These are phyloP conservation scores for Leptinotarsa peninsularis DNA, from an alignment of 2,888 invertebrate species.

Conservation along the genomic window DNA sequence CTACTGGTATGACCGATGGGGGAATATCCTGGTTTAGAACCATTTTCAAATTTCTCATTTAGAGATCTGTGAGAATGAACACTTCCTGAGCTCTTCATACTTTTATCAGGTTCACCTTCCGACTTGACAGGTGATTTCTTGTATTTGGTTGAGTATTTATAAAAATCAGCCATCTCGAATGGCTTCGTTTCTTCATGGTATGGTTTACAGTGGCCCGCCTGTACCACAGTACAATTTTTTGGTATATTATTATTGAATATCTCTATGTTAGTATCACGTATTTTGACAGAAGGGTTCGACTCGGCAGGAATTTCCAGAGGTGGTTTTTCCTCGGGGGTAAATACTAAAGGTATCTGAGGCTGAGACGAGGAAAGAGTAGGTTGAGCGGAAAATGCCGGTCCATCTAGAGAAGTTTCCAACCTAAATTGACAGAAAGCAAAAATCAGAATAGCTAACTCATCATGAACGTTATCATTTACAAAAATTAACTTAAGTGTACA, in stretches of 20 bases:
- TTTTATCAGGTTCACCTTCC: constrained; percentile 24
- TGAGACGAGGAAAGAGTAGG: constrained; percentile 37
- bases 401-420: constrained; percentile 66
- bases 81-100: background rate
- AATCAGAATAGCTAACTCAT: no score
- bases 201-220: constrained; percentile 90
- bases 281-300: constrained; percentile 61
- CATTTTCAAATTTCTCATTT: constrained; percentile 50
- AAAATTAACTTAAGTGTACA: no score
- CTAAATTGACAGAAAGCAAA: constrained; percentile 48
- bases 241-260: constrained; percentile 76
- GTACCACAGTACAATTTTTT: constrained; percentile 86
- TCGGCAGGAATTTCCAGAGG: constrained; percentile 65
- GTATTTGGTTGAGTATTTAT: constrained; percentile 96
- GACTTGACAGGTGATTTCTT: constrained; percentile 69
- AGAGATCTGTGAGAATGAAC: constrained; percentile 44
- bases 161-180: constrained; percentile 98
- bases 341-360: constrained; percentile 48
- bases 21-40: constrained; percentile 35
- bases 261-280: constrained; percentile 61
- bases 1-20: constrained; percentile 33
- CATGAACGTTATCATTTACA: no score
- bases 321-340: constrained; percentile 55
- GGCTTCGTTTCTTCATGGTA: constrained; percentile 95
- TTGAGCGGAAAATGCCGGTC: constrained; percentile 55